Evolutionary conservation across 2,113 vertebrate genomes (phyloP), one percentile per base, ranked within the genome.

Genomic region (Petaurus breviceps): DNA sequence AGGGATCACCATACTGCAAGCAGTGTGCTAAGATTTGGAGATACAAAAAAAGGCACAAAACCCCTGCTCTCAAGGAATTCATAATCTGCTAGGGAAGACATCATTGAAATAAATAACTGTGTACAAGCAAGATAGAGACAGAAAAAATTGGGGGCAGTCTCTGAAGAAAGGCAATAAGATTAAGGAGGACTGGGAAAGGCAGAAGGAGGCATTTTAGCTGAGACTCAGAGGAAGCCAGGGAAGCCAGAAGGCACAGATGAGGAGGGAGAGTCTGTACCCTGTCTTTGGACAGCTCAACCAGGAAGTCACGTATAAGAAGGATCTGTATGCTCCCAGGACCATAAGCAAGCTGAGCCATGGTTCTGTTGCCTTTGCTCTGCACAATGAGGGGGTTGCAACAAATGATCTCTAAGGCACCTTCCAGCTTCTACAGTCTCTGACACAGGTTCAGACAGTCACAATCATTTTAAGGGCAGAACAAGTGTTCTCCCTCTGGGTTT

Each of bases 381-480:
- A 37, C 37, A 43, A 43, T 31, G n/a, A 84, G n/a, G 2, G n/a
- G 68, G 6, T 22, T 43, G 68, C 16, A 43, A 43, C 43, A 43
- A 43, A 84, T 22, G 68, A 22, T 43, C 68, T 84, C n/a, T 84
- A 84, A 43, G 68, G 68, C 6, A 43, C 31, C 31, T 68, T 68
- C 31, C 61, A 16, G 31, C 11, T 37, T 68, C 31, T 37, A 68
- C 61, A 43, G 4, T 84, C 68, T 84, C 37, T 84, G n/a, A 84
- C 68, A 84, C 68, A 84, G 68, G 37, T 43, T 84, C 16, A 8
- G 16, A 43, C 68, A 43, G 7, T 84, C 68, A 84, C 68, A 43
- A 8, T 84, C n/a, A 84, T 84, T 92, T 31, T 92, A 95, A 96
- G 89, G 97, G 96, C 92, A 96, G 94, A 94, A 98, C 96, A 98